A percentile compares a stretch with the other conserved stretches of the same genome.
These are phyloP conservation scores for Atherix ibis DNA, from an alignment of 2,888 invertebrate species.

Conservation along the genomic window DNA sequence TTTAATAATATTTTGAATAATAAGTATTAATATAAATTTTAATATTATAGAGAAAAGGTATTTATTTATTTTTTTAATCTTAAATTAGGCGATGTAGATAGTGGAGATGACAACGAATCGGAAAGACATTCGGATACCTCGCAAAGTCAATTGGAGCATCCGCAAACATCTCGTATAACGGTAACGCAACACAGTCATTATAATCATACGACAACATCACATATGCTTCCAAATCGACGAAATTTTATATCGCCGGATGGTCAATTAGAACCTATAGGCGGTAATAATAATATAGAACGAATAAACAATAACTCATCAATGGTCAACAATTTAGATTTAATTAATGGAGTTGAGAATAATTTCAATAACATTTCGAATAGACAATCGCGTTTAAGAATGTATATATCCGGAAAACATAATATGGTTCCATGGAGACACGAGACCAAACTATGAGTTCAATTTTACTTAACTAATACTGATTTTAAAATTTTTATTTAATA, in stretches of 20 bases:
- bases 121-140: slow-evolving; percentile 35
- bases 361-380: slow-evolving; percentile 12
- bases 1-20: not conserved
- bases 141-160: slow-evolving; percentile 9
- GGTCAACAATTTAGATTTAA: slow-evolving; percentile 18
- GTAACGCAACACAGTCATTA: slow-evolving; percentile 1
- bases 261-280: not conserved
- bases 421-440: slow-evolving; percentile 17
- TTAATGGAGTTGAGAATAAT: slow-evolving; percentile 14
- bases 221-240: slow-evolving; percentile 1
- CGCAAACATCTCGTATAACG: not conserved
- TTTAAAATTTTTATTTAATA: not conserved
- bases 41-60: not conserved
- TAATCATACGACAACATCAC: not conserved
- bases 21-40: no score
- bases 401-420: slow-evolving; percentile 14
- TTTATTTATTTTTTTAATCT: not conserved
- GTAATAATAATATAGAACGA: slow-evolving; percentile 1
- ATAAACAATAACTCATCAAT: not conserved
- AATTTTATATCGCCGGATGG: slow-evolving; percentile 3
- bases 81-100: slow-evolving; percentile 61
- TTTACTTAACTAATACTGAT: not conserved
- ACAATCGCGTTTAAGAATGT: slow-evolving; percentile 14
- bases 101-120: slow-evolving; percentile 54
- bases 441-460: slow-evolving; percentile 15